These are phyloP conservation scores for Psilanteris sp. DNA, from an alignment of 1,140 invertebrate genomes.

Conservation along the genomic window DNA sequence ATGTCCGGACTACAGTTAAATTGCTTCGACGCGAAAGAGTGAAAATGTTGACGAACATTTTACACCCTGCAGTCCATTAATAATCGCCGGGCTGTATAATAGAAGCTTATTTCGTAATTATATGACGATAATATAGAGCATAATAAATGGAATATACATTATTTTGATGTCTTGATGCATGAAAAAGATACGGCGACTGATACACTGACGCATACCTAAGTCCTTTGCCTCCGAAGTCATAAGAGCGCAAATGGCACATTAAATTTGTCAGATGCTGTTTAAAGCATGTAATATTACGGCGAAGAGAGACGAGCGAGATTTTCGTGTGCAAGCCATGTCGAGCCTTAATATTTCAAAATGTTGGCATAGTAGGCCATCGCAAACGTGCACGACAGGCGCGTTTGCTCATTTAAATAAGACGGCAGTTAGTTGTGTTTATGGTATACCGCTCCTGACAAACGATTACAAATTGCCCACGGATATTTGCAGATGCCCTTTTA, in stretches of 20 bases:
- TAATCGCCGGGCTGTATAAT: constrained; percentile 7
- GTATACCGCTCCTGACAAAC: constrained; percentile 74
- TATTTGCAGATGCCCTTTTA: constrained; percentile 59
- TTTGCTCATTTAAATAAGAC: constrained; percentile 78
- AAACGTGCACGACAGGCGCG: constrained; percentile 44
- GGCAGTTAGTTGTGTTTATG: constrained; percentile 77
- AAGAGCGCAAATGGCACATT: constrained; percentile 54
- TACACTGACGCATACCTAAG: constrained; percentile 43
- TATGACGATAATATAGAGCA: constrained; percentile 22
- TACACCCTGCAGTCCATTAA: constrained; percentile 1
- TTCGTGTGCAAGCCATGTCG: constrained; percentile 46
- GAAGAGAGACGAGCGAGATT: constrained; percentile 53
- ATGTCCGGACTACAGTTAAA: too few species aligned
- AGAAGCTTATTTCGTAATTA: constrained; percentile 41
- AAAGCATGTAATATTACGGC: constrained; percentile 57
- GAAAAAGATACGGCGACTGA: constrained; percentile 44
- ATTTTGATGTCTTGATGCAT: constrained; percentile 49
- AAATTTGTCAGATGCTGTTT: constrained; percentile 64
- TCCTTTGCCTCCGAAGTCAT: constrained; percentile 41
- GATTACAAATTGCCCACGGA: constrained; percentile 76
- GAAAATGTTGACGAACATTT: neutral
- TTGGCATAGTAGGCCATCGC: constrained; percentile 59
- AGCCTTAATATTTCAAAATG: constrained; percentile 64
- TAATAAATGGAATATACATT: constrained; percentile 47
- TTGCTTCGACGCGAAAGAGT: too few species aligned